Percentiles rank a stretch among this genome's conserved stretches.
Evolutionary conservation across 2,113 vertebrate species (phyloP).

Genomic region (Hydrolagus affinis): DNA sequence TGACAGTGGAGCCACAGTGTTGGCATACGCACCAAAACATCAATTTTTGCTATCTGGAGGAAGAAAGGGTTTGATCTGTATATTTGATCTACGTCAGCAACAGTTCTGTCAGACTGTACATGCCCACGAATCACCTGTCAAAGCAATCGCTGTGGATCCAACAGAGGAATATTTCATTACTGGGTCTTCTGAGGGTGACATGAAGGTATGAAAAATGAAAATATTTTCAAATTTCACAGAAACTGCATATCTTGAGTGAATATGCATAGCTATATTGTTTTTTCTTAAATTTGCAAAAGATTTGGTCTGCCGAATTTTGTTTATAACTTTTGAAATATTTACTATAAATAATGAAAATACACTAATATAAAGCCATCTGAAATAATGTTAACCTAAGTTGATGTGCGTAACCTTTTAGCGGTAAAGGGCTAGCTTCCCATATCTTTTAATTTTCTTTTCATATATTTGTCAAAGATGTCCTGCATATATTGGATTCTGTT

Average conservation of each 20-base stretch:
- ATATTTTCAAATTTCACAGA: no score
- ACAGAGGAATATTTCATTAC: conserved; percentile 89
- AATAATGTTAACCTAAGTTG: not conserved
- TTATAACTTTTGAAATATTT: not conserved
- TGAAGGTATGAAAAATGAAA: conserved; percentile 68
- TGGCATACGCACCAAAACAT: conserved; percentile 79
- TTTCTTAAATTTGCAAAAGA: no score
- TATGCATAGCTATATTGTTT: no score
- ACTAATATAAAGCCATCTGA: not conserved
- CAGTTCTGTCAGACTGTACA: conserved; percentile 82
- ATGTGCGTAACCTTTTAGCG: no score
- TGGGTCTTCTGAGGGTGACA: conserved; percentile 92
- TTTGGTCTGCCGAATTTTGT: no score
- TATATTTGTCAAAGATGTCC: no score
- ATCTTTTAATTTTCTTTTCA: no score
- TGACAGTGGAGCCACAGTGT: conserved; percentile 85
- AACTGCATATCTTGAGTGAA: no score
- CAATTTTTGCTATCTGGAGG: conserved; percentile 88
- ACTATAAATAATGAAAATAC: not conserved
- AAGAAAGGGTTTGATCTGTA: conserved; percentile 80
- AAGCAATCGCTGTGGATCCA: conserved; percentile 81
- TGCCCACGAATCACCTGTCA: conserved; percentile 91
- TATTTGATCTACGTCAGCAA: conserved; percentile 78
- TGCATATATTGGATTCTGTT: no score
- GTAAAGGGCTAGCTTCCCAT: no score